phyloP scores from a whole-genome alignment of 2,888 invertebrate genomes.

The Drosophila atroscutellata region DNA sequence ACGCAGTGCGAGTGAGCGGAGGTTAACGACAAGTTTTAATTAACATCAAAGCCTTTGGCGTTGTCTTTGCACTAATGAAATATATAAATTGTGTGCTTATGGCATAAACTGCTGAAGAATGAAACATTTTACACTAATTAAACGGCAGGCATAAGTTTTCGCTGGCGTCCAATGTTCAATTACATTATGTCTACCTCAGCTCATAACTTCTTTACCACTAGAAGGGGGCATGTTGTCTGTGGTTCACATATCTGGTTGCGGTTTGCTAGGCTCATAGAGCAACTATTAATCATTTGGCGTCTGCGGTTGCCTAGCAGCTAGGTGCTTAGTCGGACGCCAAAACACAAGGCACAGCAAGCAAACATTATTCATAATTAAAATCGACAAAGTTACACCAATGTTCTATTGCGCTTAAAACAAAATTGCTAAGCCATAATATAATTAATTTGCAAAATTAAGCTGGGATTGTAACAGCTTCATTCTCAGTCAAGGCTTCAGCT shows the following conservation, averaged over 20 bases:
- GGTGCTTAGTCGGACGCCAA: conserved; percentile 8
- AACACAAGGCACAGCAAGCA: conserved; percentile 11
- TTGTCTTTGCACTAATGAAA: conserved; percentile 47
- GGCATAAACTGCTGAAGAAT: conserved; percentile 28
- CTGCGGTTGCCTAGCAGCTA: conserved; percentile 39
- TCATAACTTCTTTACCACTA: background rate
- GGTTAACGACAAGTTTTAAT: conserved; percentile 49
- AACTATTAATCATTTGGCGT: conserved; percentile 72
- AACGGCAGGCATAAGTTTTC: conserved; percentile 30
- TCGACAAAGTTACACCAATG: conserved; percentile 48
- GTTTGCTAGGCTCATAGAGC: conserved; percentile 25
- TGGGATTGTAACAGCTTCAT: conserved; percentile 1
- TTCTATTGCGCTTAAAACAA: conserved; percentile 20
- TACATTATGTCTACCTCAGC: conserved; percentile 12
- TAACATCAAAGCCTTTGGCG: conserved; percentile 58
- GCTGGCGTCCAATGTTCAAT: conserved; percentile 32
- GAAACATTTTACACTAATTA: conserved; percentile 58
- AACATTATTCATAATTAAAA: conserved; percentile 76
- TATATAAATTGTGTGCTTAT: conserved; percentile 45
- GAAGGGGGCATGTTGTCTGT: background rate
- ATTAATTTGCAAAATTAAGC: conserved; percentile 64
- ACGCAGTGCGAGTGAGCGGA: too few relatives aligned
- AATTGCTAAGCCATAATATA: conserved; percentile 40
- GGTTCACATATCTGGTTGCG: conserved; percentile 22
- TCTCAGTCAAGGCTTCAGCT: background rate